Conservation (phyloP, 64 coral and sea anemone genomes). For the Montipora capricornis region DNA sequence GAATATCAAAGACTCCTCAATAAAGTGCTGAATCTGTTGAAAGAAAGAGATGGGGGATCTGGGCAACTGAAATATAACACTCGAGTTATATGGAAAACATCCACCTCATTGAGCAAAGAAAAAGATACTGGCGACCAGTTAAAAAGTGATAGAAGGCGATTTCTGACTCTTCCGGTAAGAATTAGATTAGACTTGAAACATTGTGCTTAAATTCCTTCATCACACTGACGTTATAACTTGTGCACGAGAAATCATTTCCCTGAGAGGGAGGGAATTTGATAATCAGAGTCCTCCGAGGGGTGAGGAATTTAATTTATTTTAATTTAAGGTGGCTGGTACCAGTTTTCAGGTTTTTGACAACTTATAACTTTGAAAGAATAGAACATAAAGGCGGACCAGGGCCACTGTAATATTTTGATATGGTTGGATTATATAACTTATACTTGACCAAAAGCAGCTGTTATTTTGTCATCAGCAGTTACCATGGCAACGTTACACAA, state of each 20-base stretch:
- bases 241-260: neutral
- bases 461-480: too few species aligned
- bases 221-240: neutral
- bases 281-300: too few species aligned
- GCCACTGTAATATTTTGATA: too few species aligned
- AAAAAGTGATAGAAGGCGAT: constrained; percentile 70
- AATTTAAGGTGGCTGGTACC: too few species aligned
- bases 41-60: constrained; percentile 12
- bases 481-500: too few species aligned
- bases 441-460: too few species aligned
- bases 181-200: neutral
- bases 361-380: too few species aligned
- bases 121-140: constrained; percentile 75
- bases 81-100: constrained; percentile 91
- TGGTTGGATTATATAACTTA: too few species aligned
- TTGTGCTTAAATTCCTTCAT: neutral
- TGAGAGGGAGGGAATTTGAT: too few species aligned
- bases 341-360: too few species aligned
- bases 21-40: constrained; percentile 61
- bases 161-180: constrained; percentile 90
- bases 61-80: constrained; percentile 35
- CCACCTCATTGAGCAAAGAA: constrained; percentile 87
- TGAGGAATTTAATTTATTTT: too few species aligned
- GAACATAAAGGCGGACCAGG: too few species aligned
- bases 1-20: constrained; percentile 70